A percentile compares a stretch with the other conserved stretches of the same genome.
Evolutionary conservation across 2,888 invertebrate species (phyloP).

Genomic region (Nowickia ferox): DNA sequence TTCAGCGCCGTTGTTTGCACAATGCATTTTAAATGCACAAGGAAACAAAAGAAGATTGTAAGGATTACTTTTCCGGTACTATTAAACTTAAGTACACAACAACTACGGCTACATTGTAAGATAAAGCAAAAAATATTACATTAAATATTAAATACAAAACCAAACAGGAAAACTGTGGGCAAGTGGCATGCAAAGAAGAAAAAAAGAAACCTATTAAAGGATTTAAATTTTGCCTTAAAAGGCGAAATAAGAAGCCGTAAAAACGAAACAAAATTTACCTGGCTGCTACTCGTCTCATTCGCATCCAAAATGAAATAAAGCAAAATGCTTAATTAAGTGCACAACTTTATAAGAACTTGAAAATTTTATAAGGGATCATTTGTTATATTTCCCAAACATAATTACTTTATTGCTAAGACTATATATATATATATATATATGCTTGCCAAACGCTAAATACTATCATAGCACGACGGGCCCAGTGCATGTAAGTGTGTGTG

Average conservation of each 20-base stretch:
- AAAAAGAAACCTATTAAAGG: conserved; percentile 28
- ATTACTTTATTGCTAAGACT: too few species aligned
- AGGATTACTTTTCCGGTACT: conserved; percentile 65
- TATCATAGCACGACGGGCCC: too few species aligned
- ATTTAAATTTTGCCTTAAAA: background rate
- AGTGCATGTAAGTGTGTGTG: too few species aligned
- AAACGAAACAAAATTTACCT: too few species aligned
- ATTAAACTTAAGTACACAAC: conserved; percentile 59
- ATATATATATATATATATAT: too few species aligned
- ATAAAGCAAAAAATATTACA: conserved; percentile 64
- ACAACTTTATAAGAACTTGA: too few species aligned
- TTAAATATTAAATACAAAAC: conserved; percentile 71
- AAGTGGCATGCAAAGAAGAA: conserved; percentile 3
- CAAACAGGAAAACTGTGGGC: conserved; percentile 46
- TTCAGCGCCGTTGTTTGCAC: conserved; percentile 23
- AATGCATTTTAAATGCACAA: conserved; percentile 59
- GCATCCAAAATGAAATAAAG: too few species aligned
- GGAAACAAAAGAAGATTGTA: conserved; percentile 59
- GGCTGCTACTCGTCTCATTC: too few species aligned
- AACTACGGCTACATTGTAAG: conserved; percentile 32
- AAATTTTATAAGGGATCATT: too few species aligned
- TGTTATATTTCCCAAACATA: too few species aligned
- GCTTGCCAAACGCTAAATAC: too few species aligned
- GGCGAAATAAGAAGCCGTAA: background rate
- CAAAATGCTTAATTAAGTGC: too few species aligned